Evolutionary conservation across 2,888 invertebrate genomes (phyloP), one percentile per base, ranked within the genome.

Genomic region (Orthonychiurus folsomi): DNA sequence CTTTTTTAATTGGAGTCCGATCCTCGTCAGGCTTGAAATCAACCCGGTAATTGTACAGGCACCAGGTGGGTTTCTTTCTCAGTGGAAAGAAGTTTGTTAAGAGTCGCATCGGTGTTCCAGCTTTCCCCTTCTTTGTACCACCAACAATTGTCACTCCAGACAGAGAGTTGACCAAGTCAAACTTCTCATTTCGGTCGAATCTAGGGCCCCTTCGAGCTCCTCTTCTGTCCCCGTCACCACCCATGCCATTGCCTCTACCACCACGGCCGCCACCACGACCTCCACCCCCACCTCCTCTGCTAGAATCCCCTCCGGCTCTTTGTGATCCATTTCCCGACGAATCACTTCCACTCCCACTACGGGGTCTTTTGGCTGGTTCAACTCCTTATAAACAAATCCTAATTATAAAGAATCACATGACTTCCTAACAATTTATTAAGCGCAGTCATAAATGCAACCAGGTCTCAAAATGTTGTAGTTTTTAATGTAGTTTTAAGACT

Each of bases 11-110:
- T 0, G 74, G 72, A 0, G 85, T 85, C 50, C 81, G 77, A 66
- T 89, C 89, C 65, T 88, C 84, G 0, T 85, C 85, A 0, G 89
- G 89, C 0, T 78, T 75, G 69, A 88, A 84, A 68, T 88, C 87
- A 0, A 91, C 88, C 1, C 84, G 81, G 74, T 90, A 90, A 62
- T 89, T 86, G 69, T 83, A 84, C 0, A 91, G 76, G 0, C 83
- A 80, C 88, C 89, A 90, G 56, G 85, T 80, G 0, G 81, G 81
- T 18, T 69, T 68, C 1, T 84, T 82, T 1, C 85, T 61, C 0
- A 89, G 74, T 0, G 81, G 79, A 69, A 87, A 89, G 68, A 87
- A 89, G 73, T 91, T 91, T 0, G 87, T 80, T 1, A 76, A 64
- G 0, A 89, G 69, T 53, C 77, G 74, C 0, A 86, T 71, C 0